phyloP scores from a whole-genome alignment of 2,113 vertebrate species.

The Leucopsar rothschildi region DNA sequence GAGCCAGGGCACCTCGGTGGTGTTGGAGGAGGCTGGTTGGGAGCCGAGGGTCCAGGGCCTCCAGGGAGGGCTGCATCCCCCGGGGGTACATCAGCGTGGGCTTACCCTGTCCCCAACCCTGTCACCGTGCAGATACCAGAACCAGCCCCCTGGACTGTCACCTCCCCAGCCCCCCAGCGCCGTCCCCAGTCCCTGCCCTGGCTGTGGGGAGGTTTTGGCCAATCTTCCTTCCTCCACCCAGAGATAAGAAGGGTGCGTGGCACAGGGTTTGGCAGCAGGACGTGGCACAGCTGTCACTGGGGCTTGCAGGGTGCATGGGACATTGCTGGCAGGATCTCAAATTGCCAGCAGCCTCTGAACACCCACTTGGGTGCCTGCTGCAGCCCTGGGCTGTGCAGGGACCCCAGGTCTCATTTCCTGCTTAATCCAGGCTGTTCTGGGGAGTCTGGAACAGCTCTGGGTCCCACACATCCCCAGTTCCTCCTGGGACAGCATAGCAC shows the following conservation, averaged over 20 bases:
- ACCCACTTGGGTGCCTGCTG: background rate
- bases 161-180: background rate
- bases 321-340: background rate
- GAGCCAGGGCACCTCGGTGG: background rate
- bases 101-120: background rate
- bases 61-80: background rate
- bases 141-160: fast-evolving
- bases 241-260: background rate
- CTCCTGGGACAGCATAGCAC: background rate
- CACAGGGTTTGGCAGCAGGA: background rate
- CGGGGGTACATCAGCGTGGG: fast-evolving
- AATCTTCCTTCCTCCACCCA: background rate
- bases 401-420: background rate
- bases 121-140: background rate
- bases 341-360: background rate
- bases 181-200: background rate
- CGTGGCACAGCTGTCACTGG: background rate
- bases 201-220: background rate
- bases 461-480: fast-evolving
- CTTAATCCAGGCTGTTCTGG: fast-evolving
- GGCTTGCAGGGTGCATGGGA: background rate
- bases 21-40: background rate
- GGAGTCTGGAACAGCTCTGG: background rate
- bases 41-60: background rate
- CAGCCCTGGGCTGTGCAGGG: fast-evolving